Percentiles rank a stretch among this genome's conserved stretches.
These are phyloP conservation scores for Hemistola chrysoprasaria DNA, from an alignment of 2,888 invertebrate genomes.

Conservation along the genomic window DNA sequence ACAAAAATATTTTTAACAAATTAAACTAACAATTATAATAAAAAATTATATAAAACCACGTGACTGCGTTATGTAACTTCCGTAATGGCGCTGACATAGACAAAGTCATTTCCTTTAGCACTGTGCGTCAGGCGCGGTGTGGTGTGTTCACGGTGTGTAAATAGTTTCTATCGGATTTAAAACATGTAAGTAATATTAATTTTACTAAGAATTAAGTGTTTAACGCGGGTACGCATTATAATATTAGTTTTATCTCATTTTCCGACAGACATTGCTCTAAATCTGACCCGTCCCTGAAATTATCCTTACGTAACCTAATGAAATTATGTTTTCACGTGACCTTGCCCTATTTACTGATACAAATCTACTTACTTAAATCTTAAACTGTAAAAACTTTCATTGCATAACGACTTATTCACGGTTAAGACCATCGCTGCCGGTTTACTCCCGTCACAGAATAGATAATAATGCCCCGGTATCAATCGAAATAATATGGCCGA, in stretches of 20 bases:
- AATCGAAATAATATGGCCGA: conserved; percentile 4
- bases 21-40: too few relatives aligned
- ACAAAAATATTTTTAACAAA: too few relatives aligned
- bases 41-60: conserved; percentile 39
- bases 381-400: neutral
- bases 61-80: conserved; percentile 66
- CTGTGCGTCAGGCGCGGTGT: conserved; percentile 75
- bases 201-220: neutral
- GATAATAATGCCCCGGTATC: too few relatives aligned
- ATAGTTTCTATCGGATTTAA: conserved; percentile 66
- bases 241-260: neutral
- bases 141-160: conserved; percentile 68
- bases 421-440: neutral
- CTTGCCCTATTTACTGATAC: conserved; percentile 55
- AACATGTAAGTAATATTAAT: conserved; percentile 65
- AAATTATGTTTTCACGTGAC: conserved; percentile 77
- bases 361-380: neutral
- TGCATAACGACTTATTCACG: neutral
- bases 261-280: neutral
- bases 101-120: conserved; percentile 67
- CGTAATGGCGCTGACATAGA: conserved; percentile 60
- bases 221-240: neutral
- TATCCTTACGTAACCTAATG: conserved; percentile 76
- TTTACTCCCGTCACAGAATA: too few relatives aligned
- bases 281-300: conserved; percentile 22